phyloP scores from a whole-genome alignment of 2,888 invertebrate genomes.

The Eristalis pertinax region DNA sequence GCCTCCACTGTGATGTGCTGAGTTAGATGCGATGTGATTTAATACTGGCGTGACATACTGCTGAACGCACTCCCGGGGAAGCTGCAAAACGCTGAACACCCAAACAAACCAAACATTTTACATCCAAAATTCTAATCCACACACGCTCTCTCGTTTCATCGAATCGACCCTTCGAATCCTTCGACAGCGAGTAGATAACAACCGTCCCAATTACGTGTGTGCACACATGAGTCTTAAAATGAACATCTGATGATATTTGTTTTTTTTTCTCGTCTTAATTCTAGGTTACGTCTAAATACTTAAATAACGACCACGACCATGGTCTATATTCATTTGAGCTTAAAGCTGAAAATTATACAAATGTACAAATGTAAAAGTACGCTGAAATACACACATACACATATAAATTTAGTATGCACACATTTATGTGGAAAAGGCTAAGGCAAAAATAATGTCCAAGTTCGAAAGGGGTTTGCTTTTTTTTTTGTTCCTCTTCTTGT shows the following conservation, averaged over 20 bases:
- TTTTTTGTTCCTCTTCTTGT: not conserved
- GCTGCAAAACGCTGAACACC: not conserved
- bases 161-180: no score
- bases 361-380: slow-evolving; percentile 44
- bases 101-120: not conserved
- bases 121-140: not conserved
- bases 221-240: not conserved
- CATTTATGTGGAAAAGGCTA: slow-evolving; percentile 24
- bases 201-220: slow-evolving; percentile 39
- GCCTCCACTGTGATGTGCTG: not conserved
- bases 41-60: not conserved
- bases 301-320: slow-evolving; percentile 26
- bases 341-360: slow-evolving; percentile 51
- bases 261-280: slow-evolving; percentile 18
- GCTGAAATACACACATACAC: not conserved
- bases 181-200: no score
- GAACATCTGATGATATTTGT: slow-evolving; percentile 5
- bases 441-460: slow-evolving; percentile 30
- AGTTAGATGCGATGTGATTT: not conserved
- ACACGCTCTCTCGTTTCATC: not conserved
- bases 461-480: not conserved
- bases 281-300: not conserved
- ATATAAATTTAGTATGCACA: slow-evolving; percentile 10
- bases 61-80: not conserved
- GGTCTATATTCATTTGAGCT: slow-evolving; percentile 52